phyloP scores from a whole-genome alignment of 1,140 invertebrate genomes.

The Zaprionus taronus region DNA sequence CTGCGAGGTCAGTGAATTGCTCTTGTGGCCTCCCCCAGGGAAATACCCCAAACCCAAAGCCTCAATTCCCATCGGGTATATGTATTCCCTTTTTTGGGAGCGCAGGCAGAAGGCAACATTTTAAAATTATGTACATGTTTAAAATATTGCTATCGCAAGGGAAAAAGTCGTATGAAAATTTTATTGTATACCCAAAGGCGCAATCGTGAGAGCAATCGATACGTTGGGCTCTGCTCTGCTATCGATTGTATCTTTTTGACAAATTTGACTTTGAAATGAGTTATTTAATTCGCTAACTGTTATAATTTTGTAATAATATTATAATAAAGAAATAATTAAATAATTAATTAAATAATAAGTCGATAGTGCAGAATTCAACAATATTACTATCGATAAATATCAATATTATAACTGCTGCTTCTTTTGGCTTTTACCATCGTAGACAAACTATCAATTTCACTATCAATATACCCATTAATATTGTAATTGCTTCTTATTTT shows the following conservation, averaged over 20 bases:
- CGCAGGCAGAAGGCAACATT: neutral
- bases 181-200: neutral
- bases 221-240: neutral
- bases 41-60: conserved; percentile 7
- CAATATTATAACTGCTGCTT: too few species aligned
- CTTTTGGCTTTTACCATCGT: too few species aligned
- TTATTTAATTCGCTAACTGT: neutral
- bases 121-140: neutral
- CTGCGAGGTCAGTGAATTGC: conserved; percentile 52
- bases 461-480: too few species aligned
- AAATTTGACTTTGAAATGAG: neutral
- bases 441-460: too few species aligned
- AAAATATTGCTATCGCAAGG: neutral
- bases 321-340: too few species aligned
- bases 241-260: neutral
- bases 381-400: too few species aligned
- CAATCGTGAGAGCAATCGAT: neutral
- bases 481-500: too few species aligned
- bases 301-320: neutral
- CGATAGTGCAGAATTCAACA: too few species aligned
- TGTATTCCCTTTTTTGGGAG: neutral
- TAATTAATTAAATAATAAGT: too few species aligned
- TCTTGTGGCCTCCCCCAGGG: conserved; percentile 19
- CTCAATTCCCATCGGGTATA: neutral
- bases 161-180: neutral